Evolutionary conservation across 2,797 vertebrate genomes (phyloP), one percentile per base, ranked within the genome.

Genomic region (Pelodytes ibericus): DNA sequence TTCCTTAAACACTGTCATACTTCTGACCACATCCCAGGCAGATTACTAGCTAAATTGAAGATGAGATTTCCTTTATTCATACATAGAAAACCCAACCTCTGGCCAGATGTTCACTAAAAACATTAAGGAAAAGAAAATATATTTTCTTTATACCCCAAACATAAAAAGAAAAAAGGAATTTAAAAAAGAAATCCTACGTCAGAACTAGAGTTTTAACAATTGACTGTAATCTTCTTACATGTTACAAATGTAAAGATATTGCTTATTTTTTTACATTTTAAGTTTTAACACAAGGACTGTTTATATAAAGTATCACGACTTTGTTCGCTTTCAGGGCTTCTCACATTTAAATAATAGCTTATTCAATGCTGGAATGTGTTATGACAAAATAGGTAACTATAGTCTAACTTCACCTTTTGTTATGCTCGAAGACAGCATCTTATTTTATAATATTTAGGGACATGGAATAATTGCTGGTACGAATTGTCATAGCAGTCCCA

Each of bases 101-200:
- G 86, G 87, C 90, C 92, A 93, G 90, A 91, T 92, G 90, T 89
- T 90, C 89, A 86, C 84, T 86, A 80, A 89, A 90, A 88, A 90
- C 90, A 90, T 89, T 87, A 88, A 90, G 86, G 84, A 86, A 83
- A 89, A 86, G 86, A 83, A 80, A 75, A 84, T 2, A 27, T 82
- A 85, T 64, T 77, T 63, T 82, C 87, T 87, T 87, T 86, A 86
- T 87, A 89, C 87, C 87, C 41, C 13, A 26, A 69, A 83, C 89
- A n/a, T n/a, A 44, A 44, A 44, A 13, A 1, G 1, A 36, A 36
- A 36, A 36, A 44, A 44, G 16, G 41, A 6, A 6, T 44, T 6
- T 3, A 44, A 86, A 87, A 90, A 91, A 88, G 83, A 88, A 84
- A 88, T 88, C 13, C 72, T 41, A n/a, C n/a, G n/a, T n/a, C n/a